These are phyloP conservation scores for Redunca redunca DNA, from an alignment of 2,113 vertebrate species.

Conservation along the genomic window DNA sequence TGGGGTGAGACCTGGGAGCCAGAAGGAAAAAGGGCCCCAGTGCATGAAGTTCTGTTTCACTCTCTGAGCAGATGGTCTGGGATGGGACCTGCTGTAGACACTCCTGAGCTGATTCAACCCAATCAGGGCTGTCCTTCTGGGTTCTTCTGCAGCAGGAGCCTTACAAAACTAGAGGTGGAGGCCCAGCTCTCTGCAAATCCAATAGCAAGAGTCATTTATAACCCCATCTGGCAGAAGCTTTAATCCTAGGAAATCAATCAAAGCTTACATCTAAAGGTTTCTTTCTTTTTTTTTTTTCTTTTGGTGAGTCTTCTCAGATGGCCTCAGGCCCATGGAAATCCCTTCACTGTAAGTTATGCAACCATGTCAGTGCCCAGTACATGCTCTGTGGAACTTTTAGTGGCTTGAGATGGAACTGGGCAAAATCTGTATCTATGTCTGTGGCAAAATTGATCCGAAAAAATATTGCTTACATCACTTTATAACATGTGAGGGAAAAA, in stretches of 20 bases:
- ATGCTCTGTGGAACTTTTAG: accelerated
- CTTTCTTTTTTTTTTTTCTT: not conserved
- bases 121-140: not conserved
- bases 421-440: not conserved
- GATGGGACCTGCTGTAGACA: not conserved
- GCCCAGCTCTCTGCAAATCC: not conserved
- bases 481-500: not conserved
- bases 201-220: not conserved
- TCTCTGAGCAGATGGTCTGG: not conserved
- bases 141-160: not conserved
- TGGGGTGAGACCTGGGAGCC: not conserved
- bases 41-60: too few species aligned
- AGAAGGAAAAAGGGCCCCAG: not conserved
- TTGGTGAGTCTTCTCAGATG: not conserved
- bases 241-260: not conserved
- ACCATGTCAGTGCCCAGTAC: not conserved
- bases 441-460: not conserved
- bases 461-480: not conserved
- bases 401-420: too few species aligned
- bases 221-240: not conserved
- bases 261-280: not conserved
- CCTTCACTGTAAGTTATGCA: not conserved
- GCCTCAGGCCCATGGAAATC: accelerated
- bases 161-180: not conserved
- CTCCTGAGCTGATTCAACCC: not conserved